Evolutionary conservation across 2,888 invertebrate genomes (phyloP), one percentile per base, ranked within the genome.

Genomic region (Ormia ochracea): DNA sequence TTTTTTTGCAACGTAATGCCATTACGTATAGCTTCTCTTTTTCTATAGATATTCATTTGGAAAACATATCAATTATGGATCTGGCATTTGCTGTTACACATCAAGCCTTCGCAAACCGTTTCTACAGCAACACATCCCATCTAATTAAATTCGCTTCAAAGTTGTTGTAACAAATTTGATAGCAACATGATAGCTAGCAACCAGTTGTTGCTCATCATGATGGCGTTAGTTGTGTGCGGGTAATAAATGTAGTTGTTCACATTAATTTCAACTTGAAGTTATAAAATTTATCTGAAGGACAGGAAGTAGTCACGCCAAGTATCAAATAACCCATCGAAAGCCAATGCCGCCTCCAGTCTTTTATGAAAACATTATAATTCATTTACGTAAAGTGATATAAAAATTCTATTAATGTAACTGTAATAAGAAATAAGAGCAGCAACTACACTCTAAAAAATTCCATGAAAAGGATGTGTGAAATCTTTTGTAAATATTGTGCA

Each of bases 331-430:
- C 6, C 28, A 14, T 0, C 12, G 28, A 43, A 19, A 26, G 28
- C 28, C 38, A 41, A 0, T 4, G n/a, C 21, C 43, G 0, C 28
- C 28, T 6, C 3, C 23, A 26, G 17, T 38, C 12, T 26, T 2
- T 36, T 36, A 23, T n/a, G 12, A n/a, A 26, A 61, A 52, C 12
- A 52, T 43, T 21, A 41, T 72, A 61, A 72, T 61, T 72, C 50
- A 72, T 61, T 72, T 72, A 43, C 52, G 50, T 9, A 26, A 31
- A 45, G 58, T 48, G 36, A 48, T 56, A 38, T 36, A 63, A 45
- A 23, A 23, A 43, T 54, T 43, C 61, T 19, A 19, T 41, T 38
- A 23, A 59, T 17, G 43, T 41, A 45, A 48, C 17, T 4, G 54
- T 14, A 43, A 43, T 3, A 6, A 33, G 0, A 4, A 48, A 69